Evolutionary conservation across 2,888 invertebrate species (phyloP).

Genomic region (Noctua comes): DNA sequence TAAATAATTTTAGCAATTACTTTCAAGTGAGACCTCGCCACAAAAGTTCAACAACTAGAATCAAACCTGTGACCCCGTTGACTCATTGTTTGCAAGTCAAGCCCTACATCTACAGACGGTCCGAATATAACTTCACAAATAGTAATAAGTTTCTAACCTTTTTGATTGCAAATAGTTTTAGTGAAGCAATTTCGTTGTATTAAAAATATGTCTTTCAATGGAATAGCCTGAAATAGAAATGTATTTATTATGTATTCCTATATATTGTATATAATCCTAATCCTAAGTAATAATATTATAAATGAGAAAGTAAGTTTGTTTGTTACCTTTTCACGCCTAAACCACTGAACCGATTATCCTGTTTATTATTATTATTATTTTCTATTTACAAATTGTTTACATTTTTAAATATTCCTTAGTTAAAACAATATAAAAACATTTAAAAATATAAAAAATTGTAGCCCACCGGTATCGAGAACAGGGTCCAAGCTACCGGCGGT

Average conservation of each 20-base stretch:
- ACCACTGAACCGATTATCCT: too few species aligned
- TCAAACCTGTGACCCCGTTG: constrained; percentile 27
- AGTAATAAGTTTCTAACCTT: constrained; percentile 12
- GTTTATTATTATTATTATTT: too few species aligned
- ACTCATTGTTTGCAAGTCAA: constrained; percentile 25
- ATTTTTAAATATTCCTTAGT: too few species aligned
- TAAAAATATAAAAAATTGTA: too few species aligned
- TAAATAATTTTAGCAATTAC: constrained; percentile 19
- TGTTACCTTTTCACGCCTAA: too few species aligned
- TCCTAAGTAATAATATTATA: too few species aligned
- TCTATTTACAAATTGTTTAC: too few species aligned
- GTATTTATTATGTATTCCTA: background rate
- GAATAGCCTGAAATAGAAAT: background rate
- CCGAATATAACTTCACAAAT: constrained; percentile 22
- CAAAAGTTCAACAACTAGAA: constrained; percentile 21
- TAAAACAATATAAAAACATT: too few species aligned
- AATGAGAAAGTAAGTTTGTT: too few species aligned
- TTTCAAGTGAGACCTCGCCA: constrained; percentile 7
- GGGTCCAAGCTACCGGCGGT: too few species aligned
- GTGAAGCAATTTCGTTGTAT: constrained; percentile 10
- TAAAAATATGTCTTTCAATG: background rate
- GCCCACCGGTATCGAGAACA: too few species aligned
- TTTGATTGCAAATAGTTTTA: constrained; percentile 5
- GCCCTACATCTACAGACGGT: constrained; percentile 5
- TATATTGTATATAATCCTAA: too few species aligned